Base-by-base conservation (phyloP, 2,797 vertebrate species). In the Lutjanus campechanus region DNA sequence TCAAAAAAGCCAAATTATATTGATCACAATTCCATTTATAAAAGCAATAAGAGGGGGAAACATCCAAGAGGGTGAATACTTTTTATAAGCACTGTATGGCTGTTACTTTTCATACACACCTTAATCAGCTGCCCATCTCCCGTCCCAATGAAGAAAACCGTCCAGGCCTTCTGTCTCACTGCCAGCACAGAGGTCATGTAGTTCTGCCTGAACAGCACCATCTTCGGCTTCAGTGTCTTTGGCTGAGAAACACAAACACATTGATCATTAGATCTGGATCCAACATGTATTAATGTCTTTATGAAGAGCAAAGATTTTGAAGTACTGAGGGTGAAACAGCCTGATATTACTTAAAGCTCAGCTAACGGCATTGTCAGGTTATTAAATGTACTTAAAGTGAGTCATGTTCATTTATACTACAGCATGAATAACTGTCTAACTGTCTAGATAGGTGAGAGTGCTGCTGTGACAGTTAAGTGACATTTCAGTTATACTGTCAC, bases 81-180 rank as follows among this genome's bases (percentile, higher is more conserved):
- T 36, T 36, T 36, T 36, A 36, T 36, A 36, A 36, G 1, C 25
- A 25, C 25, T 36, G 5, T 36, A 36, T 5, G 5, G 29, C 29
- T 36, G 29, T 64, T 2, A 44, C 1, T 36, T 16, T 8, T 43
- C 1, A 15, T 0, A 69, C 84, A n/a, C 70, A 96, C 95, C 94
- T 95, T 95, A 6, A 95, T 92, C 44, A 96, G 83, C 78, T 95
- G 94, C 1, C 95, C 95, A n/a, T 95, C 91, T 76, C 54, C 64
- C 1, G 95, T 96, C 53, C 94, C 94, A 1, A 95, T 91, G 80
- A 93, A 95, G 79, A 96, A 83, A 60, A 94, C 86, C 67, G 83
- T 59, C 95, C 95, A 95, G 66, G 73, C 40, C 7, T 67, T 90
- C 16, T 79, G 76, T 11, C 49, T 92, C 55, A 80, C 47, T 1